Evolutionary conservation across 1,140 invertebrate genomes (phyloP).

Genomic region (Batillaria attramentaria): DNA sequence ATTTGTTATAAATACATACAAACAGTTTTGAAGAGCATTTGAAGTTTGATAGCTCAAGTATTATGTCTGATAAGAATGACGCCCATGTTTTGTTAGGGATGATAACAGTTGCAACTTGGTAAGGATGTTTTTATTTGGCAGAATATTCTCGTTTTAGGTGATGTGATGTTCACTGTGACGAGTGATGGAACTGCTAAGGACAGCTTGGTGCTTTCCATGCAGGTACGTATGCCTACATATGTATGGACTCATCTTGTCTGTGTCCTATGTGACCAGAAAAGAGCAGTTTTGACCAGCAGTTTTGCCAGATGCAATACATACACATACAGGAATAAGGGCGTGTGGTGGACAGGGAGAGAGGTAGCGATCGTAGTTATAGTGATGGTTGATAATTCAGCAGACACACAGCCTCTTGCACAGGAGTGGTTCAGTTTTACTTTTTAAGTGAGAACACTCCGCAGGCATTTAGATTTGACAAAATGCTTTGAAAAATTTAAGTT

Average conservation of each 20-base stretch:
- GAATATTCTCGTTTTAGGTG: conserved; percentile 26
- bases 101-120: background rate
- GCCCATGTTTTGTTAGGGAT: background rate
- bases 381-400: background rate
- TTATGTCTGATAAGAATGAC: background rate
- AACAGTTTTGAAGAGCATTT: no score
- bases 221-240: conserved; percentile 34
- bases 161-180: conserved; percentile 31
- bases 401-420: no score
- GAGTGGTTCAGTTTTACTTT: no score
- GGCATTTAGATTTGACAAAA: no score
- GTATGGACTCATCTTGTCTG: background rate
- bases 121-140: background rate
- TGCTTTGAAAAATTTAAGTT: no score
- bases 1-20: background rate
- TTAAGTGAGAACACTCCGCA: no score
- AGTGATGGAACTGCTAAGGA: background rate
- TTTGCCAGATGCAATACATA: background rate
- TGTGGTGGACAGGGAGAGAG: background rate
- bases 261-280: background rate
- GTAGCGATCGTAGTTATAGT: background rate
- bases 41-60: background rate
- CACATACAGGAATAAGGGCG: background rate
- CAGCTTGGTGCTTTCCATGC: conserved; percentile 41
- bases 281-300: background rate